Evolutionary conservation across 2,113 vertebrate genomes (phyloP).

Genomic region (Sialia sialis): DNA sequence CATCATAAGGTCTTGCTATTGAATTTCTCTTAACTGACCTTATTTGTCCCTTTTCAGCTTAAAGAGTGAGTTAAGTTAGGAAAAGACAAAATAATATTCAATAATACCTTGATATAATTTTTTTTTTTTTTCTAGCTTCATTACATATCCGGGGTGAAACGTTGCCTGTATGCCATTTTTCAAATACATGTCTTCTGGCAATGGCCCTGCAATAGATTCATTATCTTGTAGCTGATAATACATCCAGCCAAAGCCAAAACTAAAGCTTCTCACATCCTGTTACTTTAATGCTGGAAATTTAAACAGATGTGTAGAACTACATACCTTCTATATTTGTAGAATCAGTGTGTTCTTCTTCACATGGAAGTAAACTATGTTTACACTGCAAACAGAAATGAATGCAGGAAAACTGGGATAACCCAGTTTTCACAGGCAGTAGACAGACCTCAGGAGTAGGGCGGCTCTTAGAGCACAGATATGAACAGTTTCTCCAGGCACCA

Average conservation of each 20-base stretch:
- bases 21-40: not conserved
- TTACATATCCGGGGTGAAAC: not conserved
- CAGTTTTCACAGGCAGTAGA: not conserved
- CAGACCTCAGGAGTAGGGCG: not conserved
- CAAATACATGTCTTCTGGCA: not conserved
- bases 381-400: not conserved
- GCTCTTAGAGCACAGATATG: not conserved
- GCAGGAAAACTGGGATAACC: not conserved
- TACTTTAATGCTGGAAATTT: not conserved
- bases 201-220: not conserved
- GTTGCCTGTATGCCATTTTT: not conserved
- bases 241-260: not conserved
- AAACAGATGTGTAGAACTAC: not conserved
- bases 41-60: not conserved
- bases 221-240: not conserved
- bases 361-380: not conserved
- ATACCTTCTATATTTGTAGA: not conserved
- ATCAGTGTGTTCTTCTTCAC: not conserved
- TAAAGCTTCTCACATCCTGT: not conserved
- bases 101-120: not conserved
- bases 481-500: not conserved
- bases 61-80: not conserved
- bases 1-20: not conserved
- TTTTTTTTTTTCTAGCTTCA: not conserved
- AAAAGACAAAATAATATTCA: not conserved